phyloP scores from a whole-genome alignment of 2,113 vertebrate species.

The Rhipidura dahli region DNA sequence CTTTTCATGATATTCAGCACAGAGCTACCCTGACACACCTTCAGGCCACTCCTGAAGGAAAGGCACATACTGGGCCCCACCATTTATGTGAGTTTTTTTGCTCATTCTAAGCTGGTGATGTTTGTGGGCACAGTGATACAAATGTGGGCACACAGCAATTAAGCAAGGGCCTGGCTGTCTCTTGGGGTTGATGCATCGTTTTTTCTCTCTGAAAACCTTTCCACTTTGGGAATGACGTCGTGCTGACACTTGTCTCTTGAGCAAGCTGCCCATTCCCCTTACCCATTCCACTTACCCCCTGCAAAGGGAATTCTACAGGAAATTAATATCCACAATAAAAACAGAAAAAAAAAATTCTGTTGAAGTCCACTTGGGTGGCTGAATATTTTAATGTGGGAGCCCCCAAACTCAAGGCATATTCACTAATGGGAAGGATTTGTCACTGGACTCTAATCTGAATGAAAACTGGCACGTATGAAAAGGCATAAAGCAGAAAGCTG shows the following conservation, averaged over 20 bases:
- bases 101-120: not conserved
- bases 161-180: not conserved
- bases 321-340: not conserved
- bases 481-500: not conserved
- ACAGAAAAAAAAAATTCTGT: not conserved
- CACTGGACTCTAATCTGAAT: not conserved
- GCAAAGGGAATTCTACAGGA: not conserved
- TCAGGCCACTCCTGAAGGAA: not conserved
- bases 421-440: not conserved
- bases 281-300: not conserved
- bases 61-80: not conserved
- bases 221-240: not conserved
- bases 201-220: not conserved
- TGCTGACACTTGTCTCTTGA: not conserved
- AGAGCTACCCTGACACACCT: not conserved
- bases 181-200: not conserved
- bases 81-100: not conserved
- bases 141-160: not conserved
- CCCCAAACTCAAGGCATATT: not conserved
- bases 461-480: not conserved
- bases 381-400: not conserved
- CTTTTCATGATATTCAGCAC: not conserved
- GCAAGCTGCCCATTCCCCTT: not conserved
- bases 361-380: not conserved
- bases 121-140: not conserved